Conservation (phyloP, 2,113 vertebrate genomes). For the Dinomys branickii region DNA sequence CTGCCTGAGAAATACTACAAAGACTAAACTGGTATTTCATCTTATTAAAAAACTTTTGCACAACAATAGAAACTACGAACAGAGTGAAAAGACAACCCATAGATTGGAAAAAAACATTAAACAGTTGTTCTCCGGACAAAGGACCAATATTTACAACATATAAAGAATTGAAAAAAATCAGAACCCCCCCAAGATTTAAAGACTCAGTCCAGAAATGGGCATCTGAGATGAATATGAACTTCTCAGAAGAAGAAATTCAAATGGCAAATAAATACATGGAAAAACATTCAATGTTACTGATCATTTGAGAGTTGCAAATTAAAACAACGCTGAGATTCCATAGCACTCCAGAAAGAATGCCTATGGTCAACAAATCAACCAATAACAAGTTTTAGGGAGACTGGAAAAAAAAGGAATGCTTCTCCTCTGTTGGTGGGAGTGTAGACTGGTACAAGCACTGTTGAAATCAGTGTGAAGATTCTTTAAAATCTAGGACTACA, state of each 20-base stretch:
- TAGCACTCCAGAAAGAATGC: neutral
- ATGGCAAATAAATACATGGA: neutral
- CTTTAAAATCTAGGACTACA: neutral
- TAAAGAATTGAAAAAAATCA: neutral
- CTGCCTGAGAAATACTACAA: neutral
- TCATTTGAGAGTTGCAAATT: neutral
- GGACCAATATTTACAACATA: no score
- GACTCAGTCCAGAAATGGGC: neutral
- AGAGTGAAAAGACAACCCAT: neutral
- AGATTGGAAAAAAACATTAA: neutral
- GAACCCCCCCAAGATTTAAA: neutral
- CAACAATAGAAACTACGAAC: neutral
- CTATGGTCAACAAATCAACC: neutral
- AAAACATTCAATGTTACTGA: neutral
- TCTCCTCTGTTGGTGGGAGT: neutral
- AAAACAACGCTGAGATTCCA: neutral
- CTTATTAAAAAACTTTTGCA: neutral
- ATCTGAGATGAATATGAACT: neutral
- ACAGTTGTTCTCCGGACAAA: neutral
- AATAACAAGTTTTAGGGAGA: neutral
- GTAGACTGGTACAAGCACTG: neutral
- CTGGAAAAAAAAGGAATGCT: neutral
- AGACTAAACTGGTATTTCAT: neutral
- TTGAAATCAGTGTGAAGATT: neutral
- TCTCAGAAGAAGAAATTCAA: neutral